A percentile compares a stretch with the other conserved stretches of the same genome.
Conservation (phyloP, 2,888 invertebrate genomes). For the Rutpela maculata region DNA sequence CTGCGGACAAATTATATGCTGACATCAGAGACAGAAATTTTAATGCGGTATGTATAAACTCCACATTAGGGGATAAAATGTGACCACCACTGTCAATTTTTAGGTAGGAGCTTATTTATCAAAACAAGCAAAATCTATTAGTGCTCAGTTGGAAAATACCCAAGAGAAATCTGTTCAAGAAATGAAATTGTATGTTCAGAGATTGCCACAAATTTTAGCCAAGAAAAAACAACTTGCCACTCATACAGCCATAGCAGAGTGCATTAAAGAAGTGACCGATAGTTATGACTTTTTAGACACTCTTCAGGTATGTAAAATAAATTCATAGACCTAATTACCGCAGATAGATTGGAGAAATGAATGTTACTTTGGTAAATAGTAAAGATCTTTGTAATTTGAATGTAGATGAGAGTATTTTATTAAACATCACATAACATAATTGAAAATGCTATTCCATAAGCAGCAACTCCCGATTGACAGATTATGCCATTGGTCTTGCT, state of each 20-base stretch:
- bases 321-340: too few relatives aligned
- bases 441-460: too few relatives aligned
- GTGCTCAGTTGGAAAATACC: slow-evolving; percentile 89
- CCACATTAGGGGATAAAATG: not conserved
- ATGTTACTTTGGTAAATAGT: too few relatives aligned
- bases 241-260: slow-evolving; percentile 95
- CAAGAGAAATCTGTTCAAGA: slow-evolving; percentile 95
- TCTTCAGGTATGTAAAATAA: slow-evolving; percentile 63
- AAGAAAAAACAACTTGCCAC: slow-evolving; percentile 90
- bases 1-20: slow-evolving; percentile 90
- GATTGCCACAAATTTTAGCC: slow-evolving; percentile 90
- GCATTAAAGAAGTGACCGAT: slow-evolving; percentile 88
- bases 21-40: slow-evolving; percentile 96
- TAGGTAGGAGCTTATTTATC: slow-evolving; percentile 89
- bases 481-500: too few relatives aligned
- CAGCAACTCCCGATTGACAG: too few relatives aligned
- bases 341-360: too few relatives aligned
- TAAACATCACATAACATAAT: too few relatives aligned
- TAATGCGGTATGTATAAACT: slow-evolving; percentile 78
- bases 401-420: too few relatives aligned
- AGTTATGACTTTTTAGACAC: slow-evolving; percentile 71
- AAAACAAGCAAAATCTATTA: slow-evolving; percentile 90
- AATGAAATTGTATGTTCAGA: slow-evolving; percentile 94
- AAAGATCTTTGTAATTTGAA: too few relatives aligned
- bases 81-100: slow-evolving; percentile 36